Base-by-base conservation (phyloP, 1,140 invertebrate species). In the Cyphomyrmex costatus region DNA sequence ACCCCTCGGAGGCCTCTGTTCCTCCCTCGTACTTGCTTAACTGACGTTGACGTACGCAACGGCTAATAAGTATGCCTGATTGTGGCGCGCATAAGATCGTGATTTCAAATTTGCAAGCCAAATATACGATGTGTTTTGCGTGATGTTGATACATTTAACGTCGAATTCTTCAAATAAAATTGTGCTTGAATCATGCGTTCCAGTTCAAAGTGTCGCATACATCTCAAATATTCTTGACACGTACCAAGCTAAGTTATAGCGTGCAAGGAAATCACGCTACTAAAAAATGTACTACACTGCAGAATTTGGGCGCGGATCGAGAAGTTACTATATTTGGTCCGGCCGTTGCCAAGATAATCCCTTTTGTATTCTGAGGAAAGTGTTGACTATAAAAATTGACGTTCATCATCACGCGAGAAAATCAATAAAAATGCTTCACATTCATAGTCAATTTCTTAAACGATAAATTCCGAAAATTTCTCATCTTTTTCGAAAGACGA, bases 81-180 rank as follows among this genome's bases (percentile, higher is more conserved):
- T 33, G 42, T 14, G 49, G 49, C 19, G 33, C 46, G 60, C 42
- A 30, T 79, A 77, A 71, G 36, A 78, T 68, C 42, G 46, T 46
- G 53, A 86, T 86, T 82, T 86, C 21, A 60, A 86, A 86, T 86
- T 79, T 27, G 51, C n/a, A 42, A 56, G n/a, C n/a, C 10, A 16
- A 46, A 24, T n/a, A 46, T 27, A 27, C 33, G 24, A 36, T 36
- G 30, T 49, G 30, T 51, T 30, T 14, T 16, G 36, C 80, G 42
- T 36, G 36, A 46, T 42, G 36, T 60, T 71, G 30, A 58, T 42
- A 36, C 27, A 53, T 30, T 56, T 16, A n/a, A 30, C 19, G 33
- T 61, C 27, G 5, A 14, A 6, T 33, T 10, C 3, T 7, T 36
- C 19, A 80, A 70, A 53, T 16, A 19, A 80, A 36, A 12, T 10